These are phyloP conservation scores for Oncorhynchus tshawytscha DNA, from an alignment of 2,113 vertebrate species.

Conservation along the genomic window DNA sequence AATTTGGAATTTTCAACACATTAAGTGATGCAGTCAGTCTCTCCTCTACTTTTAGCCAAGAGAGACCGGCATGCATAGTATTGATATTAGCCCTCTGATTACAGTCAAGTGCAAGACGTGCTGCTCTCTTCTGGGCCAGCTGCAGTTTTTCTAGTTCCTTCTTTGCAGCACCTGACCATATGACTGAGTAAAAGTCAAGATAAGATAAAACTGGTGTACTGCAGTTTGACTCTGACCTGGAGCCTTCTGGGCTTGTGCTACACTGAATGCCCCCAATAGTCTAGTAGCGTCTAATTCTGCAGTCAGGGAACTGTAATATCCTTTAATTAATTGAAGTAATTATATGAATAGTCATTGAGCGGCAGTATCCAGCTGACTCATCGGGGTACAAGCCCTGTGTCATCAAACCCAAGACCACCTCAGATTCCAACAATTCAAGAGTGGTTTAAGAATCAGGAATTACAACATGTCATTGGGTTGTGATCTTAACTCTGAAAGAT, in stretches of 20 bases:
- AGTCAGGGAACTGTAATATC: constrained; percentile 24
- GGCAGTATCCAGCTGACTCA: neutral
- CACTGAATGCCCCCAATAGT: neutral
- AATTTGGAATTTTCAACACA: no score
- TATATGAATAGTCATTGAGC: constrained; percentile 15
- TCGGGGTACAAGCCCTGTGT: neutral
- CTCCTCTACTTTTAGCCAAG: no score
- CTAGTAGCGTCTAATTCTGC: constrained; percentile 7
- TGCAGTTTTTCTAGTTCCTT: no score
- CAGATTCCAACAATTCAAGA: neutral
- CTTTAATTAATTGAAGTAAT: constrained; percentile 24
- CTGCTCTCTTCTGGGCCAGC: no score
- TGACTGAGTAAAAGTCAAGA: no score
- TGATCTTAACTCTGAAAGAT: neutral
- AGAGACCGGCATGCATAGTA: no score
- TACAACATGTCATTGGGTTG: neutral
- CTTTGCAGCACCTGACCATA: no score
- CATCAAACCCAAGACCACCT: neutral
- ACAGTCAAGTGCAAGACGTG: no score
- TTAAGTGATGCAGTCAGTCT: no score
- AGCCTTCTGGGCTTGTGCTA: neutral
- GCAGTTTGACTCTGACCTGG: no score
- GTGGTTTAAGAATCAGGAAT: neutral
- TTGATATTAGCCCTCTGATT: no score
- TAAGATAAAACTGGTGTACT: no score